Base-by-base conservation (phyloP, 2,888 invertebrate species). In the Dugesia japonica region DNA sequence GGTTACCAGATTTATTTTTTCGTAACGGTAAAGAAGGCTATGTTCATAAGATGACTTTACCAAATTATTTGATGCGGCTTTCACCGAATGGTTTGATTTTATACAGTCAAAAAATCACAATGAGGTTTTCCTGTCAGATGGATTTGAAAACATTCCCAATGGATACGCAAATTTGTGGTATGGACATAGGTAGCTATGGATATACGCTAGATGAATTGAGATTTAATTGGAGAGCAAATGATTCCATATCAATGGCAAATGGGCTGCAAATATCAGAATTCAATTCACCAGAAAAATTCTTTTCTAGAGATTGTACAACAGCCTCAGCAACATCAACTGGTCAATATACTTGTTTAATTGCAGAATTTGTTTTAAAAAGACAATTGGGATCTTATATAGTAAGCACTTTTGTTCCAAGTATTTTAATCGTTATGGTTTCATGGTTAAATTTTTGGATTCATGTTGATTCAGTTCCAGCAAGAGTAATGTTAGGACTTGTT, bases 331-430 rank as follows among this genome's bases (percentile, higher is more conserved):
- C 78, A 20, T 56, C 77, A 76, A 26, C 81, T 84, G 86, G 85
- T 28, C 85, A 86, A 80, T 87, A 87, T 85, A 86, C 86, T 80
- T 87, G 87, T 79, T 82, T 87, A 77, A 85, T 86, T 26, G 87
- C 87, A 0, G 85, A 86, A 76, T 87, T 87, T 80, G 84, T 85
- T 79, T 82, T 87, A 78, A 85, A 85, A 74, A 83, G 87, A 0
- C 85, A 86, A 71, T 84, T 87, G 13, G 87, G 87, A 77, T 87
- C 86, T 80, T 87, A 87, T 80, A 81, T 87, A 79, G 86, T 87
- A 33, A 87, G 87, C 81, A 87, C 87, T 78, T 87, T 87, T 81
- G 82, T 87, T 42, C 87, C 87, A 0, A 87, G 87, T 13, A 87
- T 87, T 33, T 81, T 87, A 72, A 87, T 87, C 78, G 87, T 87